These are phyloP conservation scores for Drosophila anomelani DNA, from an alignment of 2,888 invertebrate species.

Conservation along the genomic window DNA sequence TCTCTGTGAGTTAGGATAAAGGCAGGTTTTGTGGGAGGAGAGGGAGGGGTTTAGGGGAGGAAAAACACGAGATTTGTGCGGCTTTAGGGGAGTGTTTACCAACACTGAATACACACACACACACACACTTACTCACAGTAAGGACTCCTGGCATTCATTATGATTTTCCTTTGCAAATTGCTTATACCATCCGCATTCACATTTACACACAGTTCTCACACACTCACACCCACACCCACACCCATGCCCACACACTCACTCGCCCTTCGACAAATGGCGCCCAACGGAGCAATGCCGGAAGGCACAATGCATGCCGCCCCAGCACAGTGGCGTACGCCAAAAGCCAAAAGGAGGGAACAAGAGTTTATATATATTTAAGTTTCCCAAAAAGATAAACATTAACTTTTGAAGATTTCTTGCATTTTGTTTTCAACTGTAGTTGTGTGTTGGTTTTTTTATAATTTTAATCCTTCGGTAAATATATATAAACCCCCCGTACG, in stretches of 20 bases:
- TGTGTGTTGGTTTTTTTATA: not conserved
- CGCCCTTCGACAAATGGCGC: constrained; percentile 31
- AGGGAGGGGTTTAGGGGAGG: not conserved
- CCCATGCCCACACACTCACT: constrained; percentile 1
- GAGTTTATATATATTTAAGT: not conserved
- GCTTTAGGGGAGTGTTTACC: constrained; percentile 24
- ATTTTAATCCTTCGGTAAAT: not conserved
- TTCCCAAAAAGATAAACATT: not conserved
- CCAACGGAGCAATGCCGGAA: constrained; percentile 38
- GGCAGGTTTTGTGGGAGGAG: not conserved
- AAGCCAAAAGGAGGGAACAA: not conserved
- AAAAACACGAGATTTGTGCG: constrained; percentile 21
- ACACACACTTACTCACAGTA: constrained; percentile 24
- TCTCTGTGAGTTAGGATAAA: constrained; percentile 30
- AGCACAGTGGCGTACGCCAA: constrained; percentile 6
- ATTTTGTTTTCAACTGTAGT: not conserved
- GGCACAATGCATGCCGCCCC: constrained; percentile 20
- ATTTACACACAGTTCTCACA: constrained; percentile 20
- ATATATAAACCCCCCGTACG: not conserved
- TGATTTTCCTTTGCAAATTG: constrained; percentile 42
- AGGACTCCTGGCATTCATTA: constrained; percentile 41
- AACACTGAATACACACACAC: constrained; percentile 29
- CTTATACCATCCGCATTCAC: constrained; percentile 32
- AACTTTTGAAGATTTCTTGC: not conserved
- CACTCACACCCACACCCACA: not conserved